A percentile compares a stretch with the other conserved stretches of the same genome.
Evolutionary conservation across 1,140 invertebrate genomes (phyloP).

Genomic region (Kradibia gibbosae): DNA sequence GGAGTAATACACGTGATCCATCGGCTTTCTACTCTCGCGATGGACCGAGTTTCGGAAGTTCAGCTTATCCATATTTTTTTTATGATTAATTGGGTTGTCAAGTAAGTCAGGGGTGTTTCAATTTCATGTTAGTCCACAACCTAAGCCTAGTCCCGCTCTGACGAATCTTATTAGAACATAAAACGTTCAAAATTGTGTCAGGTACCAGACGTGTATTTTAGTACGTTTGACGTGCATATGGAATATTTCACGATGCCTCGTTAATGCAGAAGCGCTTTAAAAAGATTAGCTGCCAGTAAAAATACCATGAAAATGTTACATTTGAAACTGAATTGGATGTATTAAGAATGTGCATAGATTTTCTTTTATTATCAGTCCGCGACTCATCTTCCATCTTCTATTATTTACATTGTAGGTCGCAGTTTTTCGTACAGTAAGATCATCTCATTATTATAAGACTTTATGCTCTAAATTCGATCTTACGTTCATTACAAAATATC

Average conservation of each 20-base stretch:
- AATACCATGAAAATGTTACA: neutral
- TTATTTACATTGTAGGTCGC: too few relatives aligned
- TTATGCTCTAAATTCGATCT: too few relatives aligned
- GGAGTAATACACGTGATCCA: too few relatives aligned
- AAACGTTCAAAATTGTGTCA: neutral
- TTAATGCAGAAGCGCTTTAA: neutral
- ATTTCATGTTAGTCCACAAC: neutral
- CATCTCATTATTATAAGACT: too few relatives aligned
- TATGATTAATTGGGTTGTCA: neutral
- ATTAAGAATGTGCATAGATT: neutral
- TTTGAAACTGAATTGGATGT: neutral
- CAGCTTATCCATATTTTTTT: neutral
- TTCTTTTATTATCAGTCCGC: too few relatives aligned
- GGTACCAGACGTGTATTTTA: neutral
- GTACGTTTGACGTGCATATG: neutral
- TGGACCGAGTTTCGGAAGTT: neutral
- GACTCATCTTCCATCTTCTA: too few relatives aligned
- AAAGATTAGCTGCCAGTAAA: neutral
- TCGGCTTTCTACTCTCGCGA: too few relatives aligned
- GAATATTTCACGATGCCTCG: neutral
- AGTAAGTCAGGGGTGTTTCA: neutral
- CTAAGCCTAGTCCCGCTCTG: neutral
- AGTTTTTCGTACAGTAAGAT: too few relatives aligned
- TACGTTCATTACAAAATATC: too few relatives aligned
- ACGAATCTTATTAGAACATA: neutral